Percentiles rank a stretch among this genome's conserved stretches.
These are phyloP conservation scores for Eremobia ochroleuca DNA, from an alignment of 2,888 invertebrate species.

Conservation along the genomic window DNA sequence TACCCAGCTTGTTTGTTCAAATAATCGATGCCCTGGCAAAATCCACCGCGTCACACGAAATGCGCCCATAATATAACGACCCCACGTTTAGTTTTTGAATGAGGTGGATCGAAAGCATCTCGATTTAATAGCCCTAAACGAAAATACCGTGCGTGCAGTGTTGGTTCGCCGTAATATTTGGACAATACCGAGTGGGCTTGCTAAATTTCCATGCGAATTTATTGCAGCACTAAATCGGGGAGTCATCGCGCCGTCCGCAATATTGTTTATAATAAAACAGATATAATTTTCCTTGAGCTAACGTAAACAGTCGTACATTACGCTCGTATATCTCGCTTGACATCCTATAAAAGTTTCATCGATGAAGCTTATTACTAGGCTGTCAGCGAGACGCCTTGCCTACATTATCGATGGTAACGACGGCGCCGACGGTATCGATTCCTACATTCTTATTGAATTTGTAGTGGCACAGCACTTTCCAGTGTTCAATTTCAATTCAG, in stretches of 20 bases:
- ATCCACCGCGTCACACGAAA: conserved; percentile 70
- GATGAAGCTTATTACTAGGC: conserved; percentile 58
- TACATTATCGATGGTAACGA: conserved; percentile 48
- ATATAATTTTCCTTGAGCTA: conserved; percentile 52
- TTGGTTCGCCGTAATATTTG: conserved; percentile 83
- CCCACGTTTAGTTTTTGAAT: conserved; percentile 71
- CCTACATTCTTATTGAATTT: conserved; percentile 59
- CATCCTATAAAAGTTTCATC: conserved; percentile 61
- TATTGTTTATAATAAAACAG: conserved; percentile 68
- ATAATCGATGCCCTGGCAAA: conserved; percentile 87
- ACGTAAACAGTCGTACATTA: conserved; percentile 59
- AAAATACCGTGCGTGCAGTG: conserved; percentile 82
- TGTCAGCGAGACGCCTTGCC: conserved; percentile 48
- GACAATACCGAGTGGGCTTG: conserved; percentile 80
- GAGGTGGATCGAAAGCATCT: conserved; percentile 74
- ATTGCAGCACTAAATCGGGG: conserved; percentile 80
- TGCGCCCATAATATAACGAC: conserved; percentile 64
- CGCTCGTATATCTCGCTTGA: conserved; percentile 54
- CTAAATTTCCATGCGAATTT: conserved; percentile 83
- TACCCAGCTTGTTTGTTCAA: conserved; percentile 88
- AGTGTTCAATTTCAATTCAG: conserved; percentile 29
- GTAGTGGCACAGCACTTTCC: conserved; percentile 19
- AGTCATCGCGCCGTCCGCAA: conserved; percentile 71
- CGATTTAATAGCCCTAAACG: conserved; percentile 84
- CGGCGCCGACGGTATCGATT: conserved; percentile 60